Conservation (phyloP, 2,888 invertebrate species). For the Colostygia pectinataria region DNA sequence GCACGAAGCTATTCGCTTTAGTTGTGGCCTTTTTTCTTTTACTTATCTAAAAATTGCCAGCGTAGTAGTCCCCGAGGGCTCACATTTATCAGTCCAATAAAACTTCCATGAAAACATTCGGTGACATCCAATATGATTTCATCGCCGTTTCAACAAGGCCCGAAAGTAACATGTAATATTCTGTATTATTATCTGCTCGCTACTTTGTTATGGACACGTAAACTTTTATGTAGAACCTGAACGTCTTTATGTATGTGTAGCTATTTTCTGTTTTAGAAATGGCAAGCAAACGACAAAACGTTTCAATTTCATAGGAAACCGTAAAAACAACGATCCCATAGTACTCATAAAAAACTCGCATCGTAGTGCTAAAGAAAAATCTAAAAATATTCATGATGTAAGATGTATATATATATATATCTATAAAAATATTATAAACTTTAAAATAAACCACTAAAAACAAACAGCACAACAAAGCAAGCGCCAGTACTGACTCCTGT, state of each 20-base stretch:
- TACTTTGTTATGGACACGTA: slow-evolving; percentile 60
- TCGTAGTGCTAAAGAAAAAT: slow-evolving; percentile 11
- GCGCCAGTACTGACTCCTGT: slow-evolving; percentile 14
- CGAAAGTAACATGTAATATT: slow-evolving; percentile 59
- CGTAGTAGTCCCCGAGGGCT: slow-evolving; percentile 61
- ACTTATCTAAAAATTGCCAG: slow-evolving; percentile 68
- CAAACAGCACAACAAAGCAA: slow-evolving; percentile 26
- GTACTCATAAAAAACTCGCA: slow-evolving; percentile 14
- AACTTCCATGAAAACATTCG: slow-evolving; percentile 74
- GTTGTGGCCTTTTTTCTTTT: slow-evolving; percentile 47
- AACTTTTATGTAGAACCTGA: slow-evolving; percentile 57
- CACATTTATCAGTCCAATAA: slow-evolving; percentile 76
- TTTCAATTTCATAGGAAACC: slow-evolving; percentile 22
- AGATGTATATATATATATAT: slow-evolving; percentile 13
- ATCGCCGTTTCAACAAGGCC: slow-evolving; percentile 60
- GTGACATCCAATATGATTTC: slow-evolving; percentile 75
- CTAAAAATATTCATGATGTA: slow-evolving; percentile 19
- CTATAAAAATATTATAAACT: no score
- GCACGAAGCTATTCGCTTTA: slow-evolving; percentile 16
- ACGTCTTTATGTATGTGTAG: slow-evolving; percentile 44
- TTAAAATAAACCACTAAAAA: slow-evolving; percentile 6
- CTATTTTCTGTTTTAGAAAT: slow-evolving; percentile 31
- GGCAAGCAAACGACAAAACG: slow-evolving; percentile 23
- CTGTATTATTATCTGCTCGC: slow-evolving; percentile 58
- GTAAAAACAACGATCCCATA: slow-evolving; percentile 23